Evolutionary conservation across 2,797 vertebrate species (phyloP).

Genomic region (Sebastes itinus): DNA sequence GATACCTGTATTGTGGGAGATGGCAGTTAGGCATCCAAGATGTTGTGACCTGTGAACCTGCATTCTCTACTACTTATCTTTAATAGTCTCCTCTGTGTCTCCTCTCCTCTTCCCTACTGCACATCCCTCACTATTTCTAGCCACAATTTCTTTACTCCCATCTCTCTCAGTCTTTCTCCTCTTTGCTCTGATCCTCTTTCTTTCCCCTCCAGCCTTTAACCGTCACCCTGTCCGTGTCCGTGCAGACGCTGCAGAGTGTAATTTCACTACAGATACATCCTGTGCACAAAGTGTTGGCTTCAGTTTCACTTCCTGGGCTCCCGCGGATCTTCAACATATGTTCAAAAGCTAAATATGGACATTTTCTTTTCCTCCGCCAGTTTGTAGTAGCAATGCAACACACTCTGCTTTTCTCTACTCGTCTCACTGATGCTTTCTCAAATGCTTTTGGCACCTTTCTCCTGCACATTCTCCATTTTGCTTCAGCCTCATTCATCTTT

Average conservation of each 20-base stretch:
- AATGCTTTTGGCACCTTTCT: slow-evolving; percentile 33
- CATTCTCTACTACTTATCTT: background rate
- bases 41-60: background rate
- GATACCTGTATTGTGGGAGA: too few relatives aligned
- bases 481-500: slow-evolving; percentile 53
- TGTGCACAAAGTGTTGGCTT: slow-evolving; percentile 67
- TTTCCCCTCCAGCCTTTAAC: background rate
- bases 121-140: background rate
- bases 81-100: background rate
- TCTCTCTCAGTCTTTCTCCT: background rate
- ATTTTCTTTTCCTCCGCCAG: slow-evolving; percentile 23
- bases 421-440: slow-evolving; percentile 21
- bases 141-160: background rate
- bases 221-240: background rate
- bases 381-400: slow-evolving; percentile 25
- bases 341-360: slow-evolving; percentile 65
- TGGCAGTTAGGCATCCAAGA: background rate
- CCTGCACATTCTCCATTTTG: slow-evolving; percentile 1
- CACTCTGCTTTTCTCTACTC: background rate
- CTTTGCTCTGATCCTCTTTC: background rate
- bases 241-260: slow-evolving; percentile 27
- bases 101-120: too few relatives aligned
- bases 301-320: slow-evolving; percentile 62
- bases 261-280: slow-evolving; percentile 49
- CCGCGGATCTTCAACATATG: slow-evolving; percentile 68